Conservation (phyloP, 2,113 vertebrate genomes). For the Phocoena sinus region DNA sequence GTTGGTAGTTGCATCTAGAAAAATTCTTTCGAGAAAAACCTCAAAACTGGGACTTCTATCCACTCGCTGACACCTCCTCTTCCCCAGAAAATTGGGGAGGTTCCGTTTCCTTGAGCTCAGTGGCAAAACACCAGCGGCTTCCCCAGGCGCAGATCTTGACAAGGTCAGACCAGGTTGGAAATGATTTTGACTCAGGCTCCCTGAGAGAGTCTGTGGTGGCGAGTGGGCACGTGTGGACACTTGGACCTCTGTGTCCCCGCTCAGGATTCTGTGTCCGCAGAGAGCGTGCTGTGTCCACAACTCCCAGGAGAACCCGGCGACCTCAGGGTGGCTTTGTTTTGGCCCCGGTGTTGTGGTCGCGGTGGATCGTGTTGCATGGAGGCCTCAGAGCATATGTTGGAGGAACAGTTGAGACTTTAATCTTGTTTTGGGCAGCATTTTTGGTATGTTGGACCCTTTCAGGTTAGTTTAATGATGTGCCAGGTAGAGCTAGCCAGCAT, state of each 20-base stretch:
- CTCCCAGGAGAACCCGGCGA: not conserved
- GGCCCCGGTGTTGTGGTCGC: accelerated
- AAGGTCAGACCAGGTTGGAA: not conserved
- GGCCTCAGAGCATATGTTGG: not conserved
- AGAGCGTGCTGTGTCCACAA: not conserved
- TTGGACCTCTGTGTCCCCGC: too few relatives aligned
- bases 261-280: slow-evolving; percentile 10
- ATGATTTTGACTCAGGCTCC: not conserved
- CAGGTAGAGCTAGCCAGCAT: not conserved
- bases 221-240: not conserved
- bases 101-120: not conserved
- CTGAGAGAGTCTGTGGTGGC: not conserved
- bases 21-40: not conserved
- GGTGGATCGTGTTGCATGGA: accelerated
- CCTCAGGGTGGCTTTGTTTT: not conserved
- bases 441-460: not conserved
- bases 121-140: not conserved
- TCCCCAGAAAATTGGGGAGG: not conserved
- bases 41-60: not conserved
- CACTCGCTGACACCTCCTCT: not conserved
- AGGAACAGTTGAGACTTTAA: not conserved
- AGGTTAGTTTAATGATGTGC: not conserved
- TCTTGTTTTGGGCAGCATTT: not conserved
- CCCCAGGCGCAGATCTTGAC: not conserved
- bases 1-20: not conserved